Evolutionary conservation across 2,888 invertebrate genomes (phyloP).

Genomic region (Pandemis cinnamomeana): DNA sequence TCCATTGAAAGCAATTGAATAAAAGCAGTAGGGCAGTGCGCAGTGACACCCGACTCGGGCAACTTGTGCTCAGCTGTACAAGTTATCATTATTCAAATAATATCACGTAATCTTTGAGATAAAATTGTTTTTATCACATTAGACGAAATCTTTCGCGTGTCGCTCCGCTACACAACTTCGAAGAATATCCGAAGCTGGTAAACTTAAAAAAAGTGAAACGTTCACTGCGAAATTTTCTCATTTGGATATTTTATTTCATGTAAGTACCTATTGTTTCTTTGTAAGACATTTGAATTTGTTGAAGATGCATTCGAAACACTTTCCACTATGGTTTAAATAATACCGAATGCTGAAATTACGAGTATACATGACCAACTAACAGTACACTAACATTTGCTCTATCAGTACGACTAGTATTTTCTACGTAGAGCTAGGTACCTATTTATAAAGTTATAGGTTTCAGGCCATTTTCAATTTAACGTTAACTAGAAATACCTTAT

Average conservation of each 20-base stretch:
- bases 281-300: no score
- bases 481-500: no score
- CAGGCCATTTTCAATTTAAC: no score
- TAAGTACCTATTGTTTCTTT: conserved; percentile 24
- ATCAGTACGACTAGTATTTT: no score
- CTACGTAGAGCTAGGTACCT: no score
- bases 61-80: conserved; percentile 46
- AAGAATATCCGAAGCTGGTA: neutral
- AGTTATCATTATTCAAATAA: conserved; percentile 20
- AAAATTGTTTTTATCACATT: conserved; percentile 14
- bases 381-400: no score
- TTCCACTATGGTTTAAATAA: no score
- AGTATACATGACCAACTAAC: no score
- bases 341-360: no score
- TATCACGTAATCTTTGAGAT: conserved; percentile 32
- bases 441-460: no score
- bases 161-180: neutral
- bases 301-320: no score
- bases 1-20: conserved; percentile 78
- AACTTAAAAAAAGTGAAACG: neutral
- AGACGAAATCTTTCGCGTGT: conserved; percentile 6
- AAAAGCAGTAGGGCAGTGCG: conserved; percentile 53
- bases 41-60: conserved; percentile 47
- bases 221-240: neutral
- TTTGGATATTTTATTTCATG: conserved; percentile 11